phyloP scores from a whole-genome alignment of 1,140 invertebrate genomes.

The Cyphomyrmex costatus region DNA sequence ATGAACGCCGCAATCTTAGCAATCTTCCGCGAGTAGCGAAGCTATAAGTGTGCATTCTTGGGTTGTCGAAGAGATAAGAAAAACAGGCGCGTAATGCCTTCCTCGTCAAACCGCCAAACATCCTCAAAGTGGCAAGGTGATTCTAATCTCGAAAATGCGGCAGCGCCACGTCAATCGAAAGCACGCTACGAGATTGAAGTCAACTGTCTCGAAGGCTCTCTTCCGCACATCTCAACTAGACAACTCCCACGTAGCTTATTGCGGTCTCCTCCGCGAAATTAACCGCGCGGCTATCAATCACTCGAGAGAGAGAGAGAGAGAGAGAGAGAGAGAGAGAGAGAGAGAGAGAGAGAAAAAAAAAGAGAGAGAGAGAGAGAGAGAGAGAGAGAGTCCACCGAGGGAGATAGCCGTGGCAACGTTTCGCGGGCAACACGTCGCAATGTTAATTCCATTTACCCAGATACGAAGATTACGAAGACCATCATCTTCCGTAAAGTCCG shows the following conservation, averaged over 20 bases:
- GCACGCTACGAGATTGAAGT: constrained; percentile 18
- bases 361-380: no score
- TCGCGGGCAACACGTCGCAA: constrained; percentile 14
- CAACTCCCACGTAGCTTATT: constrained; percentile 38
- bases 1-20: constrained; percentile 26
- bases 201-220: neutral
- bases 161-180: constrained; percentile 3
- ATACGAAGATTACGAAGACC: constrained; percentile 14
- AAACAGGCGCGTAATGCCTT: neutral
- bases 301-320: no score
- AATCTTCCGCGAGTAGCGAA: neutral
- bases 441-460: constrained; percentile 48
- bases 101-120: constrained; percentile 35
- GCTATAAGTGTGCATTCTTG: neutral
- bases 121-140: constrained; percentile 2
- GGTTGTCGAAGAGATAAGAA: constrained; percentile 4
- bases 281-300: constrained; percentile 51
- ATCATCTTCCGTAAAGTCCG: neutral
- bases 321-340: no score
- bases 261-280: constrained; percentile 43
- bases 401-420: neutral
- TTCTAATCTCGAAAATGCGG: constrained; percentile 37
- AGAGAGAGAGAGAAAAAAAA: no score
- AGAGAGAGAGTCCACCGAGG: no score
- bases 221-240: neutral